A percentile compares a stretch with the other conserved stretches of the same genome.
Evolutionary conservation across 2,113 vertebrate species (phyloP).

Genomic region (Misgurnus anguillicaudatus): DNA sequence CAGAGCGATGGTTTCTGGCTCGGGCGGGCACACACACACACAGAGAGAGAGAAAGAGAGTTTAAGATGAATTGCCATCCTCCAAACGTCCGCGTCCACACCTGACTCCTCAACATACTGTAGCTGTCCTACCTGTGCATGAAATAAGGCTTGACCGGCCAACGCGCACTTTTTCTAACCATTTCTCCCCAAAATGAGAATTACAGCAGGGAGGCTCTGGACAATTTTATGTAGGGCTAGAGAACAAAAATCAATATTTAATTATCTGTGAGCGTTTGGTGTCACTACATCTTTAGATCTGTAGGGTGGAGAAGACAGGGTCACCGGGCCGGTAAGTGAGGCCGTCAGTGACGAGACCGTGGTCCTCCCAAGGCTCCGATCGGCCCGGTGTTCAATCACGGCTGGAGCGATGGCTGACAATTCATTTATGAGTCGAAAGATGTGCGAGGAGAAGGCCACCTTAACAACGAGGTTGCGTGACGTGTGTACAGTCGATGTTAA

Average conservation of each 20-base stretch:
- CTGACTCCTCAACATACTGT: slow-evolving; percentile 39
- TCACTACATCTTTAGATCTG: slow-evolving; percentile 97
- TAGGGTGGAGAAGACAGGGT: slow-evolving; percentile 71
- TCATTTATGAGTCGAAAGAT: slow-evolving; percentile 41
- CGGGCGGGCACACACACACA: slow-evolving; percentile 5
- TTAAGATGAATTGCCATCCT: slow-evolving; percentile 31
- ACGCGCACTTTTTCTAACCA: slow-evolving; percentile 47
- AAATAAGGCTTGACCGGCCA: slow-evolving; percentile 55
- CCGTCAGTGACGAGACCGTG: slow-evolving; percentile 55
- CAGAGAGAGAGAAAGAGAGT: not conserved
- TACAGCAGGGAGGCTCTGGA: slow-evolving; percentile 97
- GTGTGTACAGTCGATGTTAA: slow-evolving; percentile 30
- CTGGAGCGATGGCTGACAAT: slow-evolving; percentile 54
- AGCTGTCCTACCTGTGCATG: slow-evolving; percentile 56
- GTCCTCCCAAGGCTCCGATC: slow-evolving; percentile 54
- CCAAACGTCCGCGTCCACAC: slow-evolving; percentile 1
- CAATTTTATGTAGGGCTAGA: slow-evolving; percentile 99
- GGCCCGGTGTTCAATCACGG: slow-evolving; percentile 51
- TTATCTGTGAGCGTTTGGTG: slow-evolving; percentile 99
- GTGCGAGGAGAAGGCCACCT: slow-evolving; percentile 40
- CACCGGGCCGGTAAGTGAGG: slow-evolving; percentile 55
- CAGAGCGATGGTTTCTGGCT: slow-evolving; percentile 34
- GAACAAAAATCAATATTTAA: slow-evolving; percentile 99
- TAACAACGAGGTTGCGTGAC: slow-evolving; percentile 18
- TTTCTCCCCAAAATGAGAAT: slow-evolving; percentile 81